A percentile compares a stretch with the other conserved stretches of the same genome.
Conservation (phyloP, 2,113 vertebrate genomes). For the Heterotilapia buettikoferi region DNA sequence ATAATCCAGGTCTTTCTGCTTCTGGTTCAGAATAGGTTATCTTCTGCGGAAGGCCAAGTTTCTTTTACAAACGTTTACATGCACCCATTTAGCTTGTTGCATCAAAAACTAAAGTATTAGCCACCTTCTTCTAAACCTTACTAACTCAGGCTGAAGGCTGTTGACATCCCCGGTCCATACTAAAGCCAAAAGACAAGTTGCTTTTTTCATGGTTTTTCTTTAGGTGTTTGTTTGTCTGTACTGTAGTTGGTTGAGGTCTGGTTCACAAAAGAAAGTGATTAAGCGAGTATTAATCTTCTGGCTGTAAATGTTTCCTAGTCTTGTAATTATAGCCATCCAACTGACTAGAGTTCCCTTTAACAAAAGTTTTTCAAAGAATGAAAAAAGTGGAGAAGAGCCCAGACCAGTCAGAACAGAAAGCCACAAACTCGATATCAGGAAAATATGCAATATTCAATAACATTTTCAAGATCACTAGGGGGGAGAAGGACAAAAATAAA, state of each 20-base stretch:
- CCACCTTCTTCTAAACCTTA: background rate
- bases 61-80: background rate
- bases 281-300: background rate
- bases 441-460: background rate
- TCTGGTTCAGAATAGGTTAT: background rate
- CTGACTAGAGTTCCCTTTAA: background rate
- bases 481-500: background rate
- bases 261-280: background rate
- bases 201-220: background rate
- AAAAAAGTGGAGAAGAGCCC: background rate
- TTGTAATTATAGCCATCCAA: background rate
- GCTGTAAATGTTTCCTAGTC: background rate
- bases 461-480: background rate
- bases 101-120: background rate
- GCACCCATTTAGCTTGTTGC: background rate
- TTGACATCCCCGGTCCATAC: background rate
- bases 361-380: background rate
- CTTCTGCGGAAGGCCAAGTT: background rate
- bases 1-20: background rate
- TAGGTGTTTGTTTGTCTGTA: background rate
- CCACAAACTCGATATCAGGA: background rate
- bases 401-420: background rate
- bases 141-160: background rate
- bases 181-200: background rate
- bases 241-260: background rate